A percentile compares a stretch with the other conserved stretches of the same genome.
These are phyloP conservation scores for Thera britannica DNA, from an alignment of 2,888 invertebrate genomes.

Conservation along the genomic window DNA sequence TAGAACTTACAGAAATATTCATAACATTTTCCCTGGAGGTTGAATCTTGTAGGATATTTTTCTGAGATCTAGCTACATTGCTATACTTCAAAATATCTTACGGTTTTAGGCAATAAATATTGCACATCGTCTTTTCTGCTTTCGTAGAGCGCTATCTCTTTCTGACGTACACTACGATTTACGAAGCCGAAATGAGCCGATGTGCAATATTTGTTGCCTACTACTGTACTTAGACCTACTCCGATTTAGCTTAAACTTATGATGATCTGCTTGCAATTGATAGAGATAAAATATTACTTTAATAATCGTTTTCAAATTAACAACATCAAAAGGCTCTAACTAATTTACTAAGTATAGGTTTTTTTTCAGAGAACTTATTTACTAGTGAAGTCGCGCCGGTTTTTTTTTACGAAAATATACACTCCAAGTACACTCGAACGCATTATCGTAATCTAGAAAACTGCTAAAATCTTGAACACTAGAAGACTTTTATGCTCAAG, in stretches of 20 bases:
- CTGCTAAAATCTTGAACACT: not conserved
- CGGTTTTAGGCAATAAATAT: not conserved
- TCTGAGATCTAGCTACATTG: slow-evolving; percentile 38
- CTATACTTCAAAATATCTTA: slow-evolving; percentile 26
- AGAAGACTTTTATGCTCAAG: not conserved
- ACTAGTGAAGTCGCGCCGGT: slow-evolving; percentile 15
- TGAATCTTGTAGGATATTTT: slow-evolving; percentile 26
- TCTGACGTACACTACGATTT: no score
- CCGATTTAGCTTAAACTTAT: slow-evolving; percentile 5
- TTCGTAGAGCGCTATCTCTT: no score
- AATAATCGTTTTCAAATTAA: slow-evolving; percentile 22
- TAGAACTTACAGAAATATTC: slow-evolving; percentile 36
- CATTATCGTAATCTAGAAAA: not conserved
- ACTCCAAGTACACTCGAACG: slow-evolving; percentile 10
- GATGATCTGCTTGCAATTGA: slow-evolving; percentile 11
- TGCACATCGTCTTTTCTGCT: no score
- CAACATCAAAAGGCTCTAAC: slow-evolving; percentile 20
- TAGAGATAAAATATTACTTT: slow-evolving; percentile 9
- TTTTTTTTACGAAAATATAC: slow-evolving; percentile 30
- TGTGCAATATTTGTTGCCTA: no score
- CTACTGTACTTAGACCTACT: not conserved
- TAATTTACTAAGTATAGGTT: slow-evolving; percentile 13
- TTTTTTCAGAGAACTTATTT: slow-evolving; percentile 14
- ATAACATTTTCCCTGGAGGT: slow-evolving; percentile 30
- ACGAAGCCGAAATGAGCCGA: no score